Evolutionary conservation across 2,113 vertebrate genomes (phyloP), one percentile per base, ranked within the genome.

Genomic region (Toxostoma redivivum): DNA sequence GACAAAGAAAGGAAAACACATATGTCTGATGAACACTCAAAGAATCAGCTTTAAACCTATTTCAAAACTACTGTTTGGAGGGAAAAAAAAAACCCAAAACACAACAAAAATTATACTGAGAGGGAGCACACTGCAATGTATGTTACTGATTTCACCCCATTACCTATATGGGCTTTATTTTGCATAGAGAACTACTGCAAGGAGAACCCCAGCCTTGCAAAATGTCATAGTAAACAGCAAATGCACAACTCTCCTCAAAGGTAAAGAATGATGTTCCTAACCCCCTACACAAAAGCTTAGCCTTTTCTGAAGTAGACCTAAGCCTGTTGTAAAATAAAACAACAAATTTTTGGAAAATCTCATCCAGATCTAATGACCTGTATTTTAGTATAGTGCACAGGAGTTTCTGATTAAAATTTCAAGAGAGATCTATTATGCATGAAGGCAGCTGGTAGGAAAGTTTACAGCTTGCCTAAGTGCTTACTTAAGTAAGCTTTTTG

Each of bases 1-100:
- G 71, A 86, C 64, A 92, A 50, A 65, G 57, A 82, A 93, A 88
- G 44, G 56, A 95, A 81, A 95, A 95, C 92, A 97, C 67, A 95
- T 54, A 92, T 95, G 91, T 81, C 62, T 92, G 81, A 65, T 95
- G 25, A 96, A 86, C 28, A 92, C 31, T 77, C 76, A 25, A 93
- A 89, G 20, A 95, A 83, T 44, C 33, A 37, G 19, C 42, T 76
- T 73, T 64, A 90, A 66, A 91, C 14, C 31, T n/a, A 7, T 31
- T 79, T 73, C 42, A 90, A 73, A 91, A 53, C 15, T 74, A 62
- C 58, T 74, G 14, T 18, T 51, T 64, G 5, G 7, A 22, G 2
- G 17, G 2, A 3, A 22, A 35, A 38, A 15, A 12, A 4, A 12
- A 16, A 5, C 15, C 10, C 3, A 51, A 51, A 28, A 12, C n/a